These are phyloP conservation scores for Diaprepes abbreviatus DNA, from an alignment of 2,888 invertebrate species.

Conservation along the genomic window DNA sequence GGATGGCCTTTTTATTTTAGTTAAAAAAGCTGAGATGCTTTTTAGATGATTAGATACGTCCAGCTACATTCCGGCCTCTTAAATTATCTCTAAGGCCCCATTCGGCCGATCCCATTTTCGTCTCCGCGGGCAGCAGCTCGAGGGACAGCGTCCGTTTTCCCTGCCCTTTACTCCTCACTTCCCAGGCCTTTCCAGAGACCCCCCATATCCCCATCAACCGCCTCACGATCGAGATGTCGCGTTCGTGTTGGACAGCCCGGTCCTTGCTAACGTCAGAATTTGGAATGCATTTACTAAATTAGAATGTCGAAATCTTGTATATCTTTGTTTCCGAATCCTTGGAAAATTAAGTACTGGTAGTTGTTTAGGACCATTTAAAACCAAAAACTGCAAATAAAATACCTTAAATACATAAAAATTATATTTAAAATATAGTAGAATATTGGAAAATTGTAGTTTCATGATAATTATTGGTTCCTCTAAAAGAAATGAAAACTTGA, in stretches of 20 bases:
- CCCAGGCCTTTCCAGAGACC: background rate
- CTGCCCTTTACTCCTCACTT: conserved; percentile 5
- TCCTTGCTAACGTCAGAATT: conserved; percentile 39
- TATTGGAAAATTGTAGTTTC: no score
- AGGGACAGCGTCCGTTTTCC: conserved; percentile 24
- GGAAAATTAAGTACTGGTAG: background rate
- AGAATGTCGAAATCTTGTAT: conserved; percentile 41
- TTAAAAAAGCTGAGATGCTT: background rate
- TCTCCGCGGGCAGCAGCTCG: conserved; percentile 22
- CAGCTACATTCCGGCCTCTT: conserved; percentile 12
- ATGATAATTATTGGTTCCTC: no score
- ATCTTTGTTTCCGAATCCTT: conserved; percentile 19
- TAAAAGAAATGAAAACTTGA: no score
- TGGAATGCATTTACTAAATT: conserved; percentile 47
- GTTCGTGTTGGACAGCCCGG: conserved; percentile 40
- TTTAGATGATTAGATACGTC: conserved; percentile 9
- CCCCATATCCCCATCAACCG: conserved; percentile 20
- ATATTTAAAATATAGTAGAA: no score
- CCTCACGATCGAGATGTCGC: conserved; percentile 49
- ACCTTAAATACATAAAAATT: no score
- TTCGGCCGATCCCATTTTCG: conserved; percentile 20
- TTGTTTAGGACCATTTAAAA: no score
- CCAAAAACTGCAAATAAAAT: no score
- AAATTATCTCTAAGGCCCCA: conserved; percentile 10
- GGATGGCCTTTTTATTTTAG: background rate